phyloP scores from a whole-genome alignment of 1,140 invertebrate genomes.

The Bilobella aurantiaca region DNA sequence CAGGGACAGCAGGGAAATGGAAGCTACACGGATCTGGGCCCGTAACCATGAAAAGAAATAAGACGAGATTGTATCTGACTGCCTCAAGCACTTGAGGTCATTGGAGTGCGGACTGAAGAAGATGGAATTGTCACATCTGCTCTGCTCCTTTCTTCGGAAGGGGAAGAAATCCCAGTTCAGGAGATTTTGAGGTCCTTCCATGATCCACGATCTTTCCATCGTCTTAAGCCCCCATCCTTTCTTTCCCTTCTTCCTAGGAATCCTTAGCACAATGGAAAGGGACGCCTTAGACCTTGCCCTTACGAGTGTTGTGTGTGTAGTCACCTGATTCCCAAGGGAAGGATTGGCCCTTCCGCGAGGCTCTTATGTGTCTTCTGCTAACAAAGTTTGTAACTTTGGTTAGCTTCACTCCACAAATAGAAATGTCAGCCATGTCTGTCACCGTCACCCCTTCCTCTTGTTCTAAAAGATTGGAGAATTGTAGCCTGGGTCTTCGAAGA shows the following conservation, averaged over 20 bases:
- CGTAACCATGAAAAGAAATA: too few species aligned
- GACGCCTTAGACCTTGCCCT: too few species aligned
- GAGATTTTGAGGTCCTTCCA: not conserved
- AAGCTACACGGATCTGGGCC: too few species aligned
- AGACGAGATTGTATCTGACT: not conserved
- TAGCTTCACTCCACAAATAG: not conserved
- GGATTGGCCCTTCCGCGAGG: not conserved
- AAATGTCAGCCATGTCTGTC: not conserved
- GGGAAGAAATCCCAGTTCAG: not conserved
- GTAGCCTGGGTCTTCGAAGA: too few species aligned
- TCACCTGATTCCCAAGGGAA: conserved; percentile 6
- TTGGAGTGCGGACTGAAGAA: not conserved
- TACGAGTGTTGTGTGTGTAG: too few species aligned
- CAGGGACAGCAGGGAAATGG: too few species aligned
- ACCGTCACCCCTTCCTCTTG: not conserved
- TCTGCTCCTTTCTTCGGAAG: not conserved
- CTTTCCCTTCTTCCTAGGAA: not conserved
- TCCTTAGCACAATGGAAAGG: too few species aligned
- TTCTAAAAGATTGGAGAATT: not conserved
- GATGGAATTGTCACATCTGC: conserved; percentile 4
- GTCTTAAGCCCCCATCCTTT: not conserved
- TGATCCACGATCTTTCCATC: not conserved
- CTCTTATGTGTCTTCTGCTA: not conserved
- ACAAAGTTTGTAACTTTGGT: too few species aligned
- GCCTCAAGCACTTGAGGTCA: not conserved